A percentile compares a stretch with the other conserved stretches of the same genome.
Conservation (phyloP, 2,113 vertebrate species). For the Phylloscopus whistleri region DNA sequence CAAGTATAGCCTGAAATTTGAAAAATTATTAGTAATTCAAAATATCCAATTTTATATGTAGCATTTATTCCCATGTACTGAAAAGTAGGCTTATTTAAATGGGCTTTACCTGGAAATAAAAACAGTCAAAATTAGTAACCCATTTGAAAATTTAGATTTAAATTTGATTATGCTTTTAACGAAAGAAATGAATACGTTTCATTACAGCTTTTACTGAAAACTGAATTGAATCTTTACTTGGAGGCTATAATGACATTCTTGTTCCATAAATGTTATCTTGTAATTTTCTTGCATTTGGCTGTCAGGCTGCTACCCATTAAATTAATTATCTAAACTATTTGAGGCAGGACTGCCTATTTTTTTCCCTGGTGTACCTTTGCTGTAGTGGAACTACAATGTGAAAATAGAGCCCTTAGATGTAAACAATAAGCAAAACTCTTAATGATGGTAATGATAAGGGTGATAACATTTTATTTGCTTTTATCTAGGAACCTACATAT, state of each 20-base stretch:
- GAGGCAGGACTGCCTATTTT: background rate
- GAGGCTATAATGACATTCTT: background rate
- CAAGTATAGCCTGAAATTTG: background rate
- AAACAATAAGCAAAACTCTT: background rate
- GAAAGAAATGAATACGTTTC: background rate
- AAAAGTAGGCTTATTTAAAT: background rate
- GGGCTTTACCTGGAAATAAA: background rate
- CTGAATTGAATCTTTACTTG: background rate
- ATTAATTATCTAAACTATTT: background rate
- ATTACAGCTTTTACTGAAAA: background rate
- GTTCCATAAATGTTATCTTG: background rate
- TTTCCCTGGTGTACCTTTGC: background rate
- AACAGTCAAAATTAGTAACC: background rate
- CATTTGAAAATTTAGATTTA: background rate
- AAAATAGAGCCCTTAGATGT: background rate
- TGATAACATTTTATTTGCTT: background rate
- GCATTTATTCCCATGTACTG: background rate
- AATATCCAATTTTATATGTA: background rate
- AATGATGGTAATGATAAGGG: background rate
- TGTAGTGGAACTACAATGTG: background rate
- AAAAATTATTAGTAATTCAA: background rate
- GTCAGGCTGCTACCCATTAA: background rate
- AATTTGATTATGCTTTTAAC: background rate
- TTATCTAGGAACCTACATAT: background rate
- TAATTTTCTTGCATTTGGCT: constrained; percentile 17